Percentiles rank a stretch among this genome's conserved stretches.
Evolutionary conservation across 1,140 invertebrate species (phyloP).

Genomic region (Trialeurodes vaporariorum): DNA sequence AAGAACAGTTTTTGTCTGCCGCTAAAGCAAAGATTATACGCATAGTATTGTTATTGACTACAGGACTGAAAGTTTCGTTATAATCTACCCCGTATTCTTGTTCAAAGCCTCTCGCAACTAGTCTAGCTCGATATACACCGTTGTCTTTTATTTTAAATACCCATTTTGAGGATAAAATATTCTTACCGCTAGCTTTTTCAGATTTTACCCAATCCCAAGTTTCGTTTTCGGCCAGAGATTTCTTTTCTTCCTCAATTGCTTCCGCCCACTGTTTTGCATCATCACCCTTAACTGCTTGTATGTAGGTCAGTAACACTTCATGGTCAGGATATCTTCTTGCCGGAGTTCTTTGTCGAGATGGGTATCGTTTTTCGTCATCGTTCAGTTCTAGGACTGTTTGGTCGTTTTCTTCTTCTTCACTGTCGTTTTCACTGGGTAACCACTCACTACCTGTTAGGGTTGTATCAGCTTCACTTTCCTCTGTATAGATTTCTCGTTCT

Average conservation of each 20-base stretch:
- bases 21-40: slow-evolving; percentile 3
- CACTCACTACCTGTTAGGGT: not conserved
- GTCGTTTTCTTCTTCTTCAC: not conserved
- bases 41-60: slow-evolving; percentile 4
- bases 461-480: too few species aligned
- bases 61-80: slow-evolving; percentile 11
- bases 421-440: not conserved
- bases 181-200: not conserved
- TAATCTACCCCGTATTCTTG: slow-evolving; percentile 3
- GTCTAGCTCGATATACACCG: slow-evolving; percentile 12
- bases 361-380: not conserved
- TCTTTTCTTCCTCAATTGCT: slow-evolving; percentile 10
- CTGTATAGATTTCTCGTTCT: too few species aligned
- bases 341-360: too few species aligned
- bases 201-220: slow-evolving; percentile 2
- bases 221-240: slow-evolving; percentile 5
- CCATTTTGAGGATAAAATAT: slow-evolving; percentile 10
- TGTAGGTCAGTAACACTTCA: slow-evolving; percentile 13
- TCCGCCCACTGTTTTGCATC: slow-evolving; percentile 1
- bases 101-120: slow-evolving; percentile 11
- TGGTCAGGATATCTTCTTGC: not conserved
- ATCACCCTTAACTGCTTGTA: not conserved
- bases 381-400: not conserved
- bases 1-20: not conserved
- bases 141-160: slow-evolving; percentile 6